Conservation (phyloP, 1,140 invertebrate genomes). For the Drosophila hydei region DNA sequence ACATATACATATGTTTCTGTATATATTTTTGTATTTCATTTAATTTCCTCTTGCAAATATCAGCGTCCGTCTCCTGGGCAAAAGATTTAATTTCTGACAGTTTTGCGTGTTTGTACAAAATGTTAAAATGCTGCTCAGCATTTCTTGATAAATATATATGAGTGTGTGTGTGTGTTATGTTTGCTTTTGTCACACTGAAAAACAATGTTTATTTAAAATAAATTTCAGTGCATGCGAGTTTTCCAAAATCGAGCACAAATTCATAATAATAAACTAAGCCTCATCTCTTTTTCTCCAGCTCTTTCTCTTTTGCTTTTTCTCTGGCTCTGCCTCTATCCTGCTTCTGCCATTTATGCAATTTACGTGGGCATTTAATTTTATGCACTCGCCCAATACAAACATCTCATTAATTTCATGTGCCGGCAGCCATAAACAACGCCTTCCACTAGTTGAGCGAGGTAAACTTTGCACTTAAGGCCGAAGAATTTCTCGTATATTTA, state of each 20-base stretch:
- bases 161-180: conserved; percentile 25
- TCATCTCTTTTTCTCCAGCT: not conserved
- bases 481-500: conserved; percentile 9
- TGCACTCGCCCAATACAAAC: conserved; percentile 72
- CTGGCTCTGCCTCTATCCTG: not conserved
- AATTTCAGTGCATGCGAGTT: conserved; percentile 40
- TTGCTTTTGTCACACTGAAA: conserved; percentile 52
- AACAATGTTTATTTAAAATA: conserved; percentile 74
- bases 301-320: not conserved
- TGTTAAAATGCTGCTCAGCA: conserved; percentile 55
- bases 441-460: conserved; percentile 6
- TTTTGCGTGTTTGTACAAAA: conserved; percentile 72
- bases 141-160: not conserved
- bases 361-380: conserved; percentile 67
- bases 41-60: conserved; percentile 69
- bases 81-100: conserved; percentile 72
- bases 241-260: conserved; percentile 44
- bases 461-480: conserved; percentile 2
- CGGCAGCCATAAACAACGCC: conserved; percentile 39
- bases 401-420: conserved; percentile 74
- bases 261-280: conserved; percentile 63
- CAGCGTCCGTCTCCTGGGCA: conserved; percentile 33
- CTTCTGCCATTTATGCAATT: conserved; percentile 60
- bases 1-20: conserved; percentile 46
- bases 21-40: conserved; percentile 65